Evolutionary conservation across 2,113 vertebrate genomes (phyloP), one percentile per base, ranked within the genome.

Genomic region (Festucalex cinctus): DNA sequence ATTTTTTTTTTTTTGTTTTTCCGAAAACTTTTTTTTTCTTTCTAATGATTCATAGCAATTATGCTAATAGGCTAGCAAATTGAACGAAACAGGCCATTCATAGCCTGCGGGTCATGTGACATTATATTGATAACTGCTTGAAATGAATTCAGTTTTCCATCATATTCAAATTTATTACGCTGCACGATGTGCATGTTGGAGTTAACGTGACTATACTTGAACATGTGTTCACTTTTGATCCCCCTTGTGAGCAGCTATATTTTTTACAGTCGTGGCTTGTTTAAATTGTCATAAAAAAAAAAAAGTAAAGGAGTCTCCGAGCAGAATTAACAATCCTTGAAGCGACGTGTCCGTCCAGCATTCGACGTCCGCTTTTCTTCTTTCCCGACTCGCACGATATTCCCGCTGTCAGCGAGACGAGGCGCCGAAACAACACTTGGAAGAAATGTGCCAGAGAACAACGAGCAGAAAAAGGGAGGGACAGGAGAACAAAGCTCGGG

Each of bases 401-500:
- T 54, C 24, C 54, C 14, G 54, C 54, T 57, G 54, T 57, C 54
- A 17, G 22, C 10, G 22, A 51, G 48, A 17, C 20, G 20, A 56
- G 26, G 28, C 13, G 54, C 26, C 20, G 26, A 32, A 32, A 57
- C 54, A 32, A 32, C 26, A 57, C 26, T 57, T 57, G 54, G 32
- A n/a, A 56, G 26, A 57, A 57, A 26, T 32, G 26, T 57, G 54
- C 54, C 54, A 60, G 48, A 62, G 39, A 57, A 78, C 66, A 61
- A 57, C 16, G 54, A 57, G 54, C 10, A 17, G 54, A 32, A 26
- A 64, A 48, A 66, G 57, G 63, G 35, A 71, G 65, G 63, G 58
- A 59, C 48, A 49, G 26, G 32, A 70, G 48, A 80, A 54, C 64
- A 53, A 36, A 79, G 72, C 54, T 32, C 10, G 66, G 35, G 48